Conservation (phyloP, 2,888 invertebrate genomes). For the Drosophila buzzatii region DNA sequence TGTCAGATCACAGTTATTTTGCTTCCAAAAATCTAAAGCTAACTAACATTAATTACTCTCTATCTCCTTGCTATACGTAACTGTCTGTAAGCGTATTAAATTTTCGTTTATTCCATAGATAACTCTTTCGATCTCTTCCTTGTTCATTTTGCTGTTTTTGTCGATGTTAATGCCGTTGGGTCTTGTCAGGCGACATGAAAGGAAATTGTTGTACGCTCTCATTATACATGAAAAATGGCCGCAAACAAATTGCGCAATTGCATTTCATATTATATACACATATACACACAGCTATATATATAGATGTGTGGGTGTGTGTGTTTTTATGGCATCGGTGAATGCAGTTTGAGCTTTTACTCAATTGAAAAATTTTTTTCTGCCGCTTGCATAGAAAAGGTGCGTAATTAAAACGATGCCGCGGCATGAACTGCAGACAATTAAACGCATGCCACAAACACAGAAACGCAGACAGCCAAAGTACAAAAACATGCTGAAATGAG, state of each 20-base stretch:
- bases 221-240: conserved; percentile 60
- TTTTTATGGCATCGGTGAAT: conserved; percentile 21
- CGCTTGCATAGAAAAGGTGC: conserved; percentile 67
- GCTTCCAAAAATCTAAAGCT: too few species aligned
- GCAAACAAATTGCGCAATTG: conserved; percentile 52
- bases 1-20: too few species aligned
- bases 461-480: conserved; percentile 11
- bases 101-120: not conserved
- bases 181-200: conserved; percentile 47
- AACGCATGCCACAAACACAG: conserved; percentile 68
- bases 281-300: not conserved
- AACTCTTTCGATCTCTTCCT: not conserved
- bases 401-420: conserved; percentile 73
- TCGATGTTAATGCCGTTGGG: conserved; percentile 38
- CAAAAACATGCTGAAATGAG: conserved; percentile 51
- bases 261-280: conserved; percentile 20
- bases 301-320: not conserved
- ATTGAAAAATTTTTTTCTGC: conserved; percentile 48
- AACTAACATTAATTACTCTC: not conserved
- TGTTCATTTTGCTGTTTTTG: conserved; percentile 4
- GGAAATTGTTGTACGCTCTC: conserved; percentile 64
- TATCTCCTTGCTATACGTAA: too few species aligned
- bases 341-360: conserved; percentile 65
- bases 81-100: not conserved
- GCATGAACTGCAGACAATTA: conserved; percentile 64